Conservation (phyloP, 2,797 vertebrate genomes). For the Zalophus californianus region DNA sequence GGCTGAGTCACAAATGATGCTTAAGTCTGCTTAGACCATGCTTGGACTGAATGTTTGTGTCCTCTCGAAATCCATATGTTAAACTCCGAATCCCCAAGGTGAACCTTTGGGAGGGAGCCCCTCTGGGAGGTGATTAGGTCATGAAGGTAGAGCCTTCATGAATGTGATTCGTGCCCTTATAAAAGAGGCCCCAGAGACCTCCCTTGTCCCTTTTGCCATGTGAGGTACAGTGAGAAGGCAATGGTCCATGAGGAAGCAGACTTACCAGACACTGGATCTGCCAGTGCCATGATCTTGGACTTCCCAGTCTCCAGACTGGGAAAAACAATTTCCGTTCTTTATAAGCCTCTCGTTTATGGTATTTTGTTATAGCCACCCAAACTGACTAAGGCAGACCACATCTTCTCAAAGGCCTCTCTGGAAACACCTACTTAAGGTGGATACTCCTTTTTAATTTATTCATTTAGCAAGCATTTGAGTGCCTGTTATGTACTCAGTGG, state of each 20-base stretch:
- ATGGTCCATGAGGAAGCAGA: background rate
- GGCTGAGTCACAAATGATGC: background rate
- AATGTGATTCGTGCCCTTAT: background rate
- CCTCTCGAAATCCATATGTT: background rate
- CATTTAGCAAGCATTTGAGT: background rate
- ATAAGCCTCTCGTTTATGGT: background rate
- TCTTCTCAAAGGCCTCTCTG: background rate
- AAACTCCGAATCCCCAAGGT: background rate
- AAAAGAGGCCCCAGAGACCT: background rate
- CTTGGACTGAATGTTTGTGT: background rate
- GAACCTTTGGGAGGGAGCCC: background rate
- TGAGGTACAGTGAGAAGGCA: background rate
- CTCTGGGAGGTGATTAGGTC: background rate
- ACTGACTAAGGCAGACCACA: background rate
- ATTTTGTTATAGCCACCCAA: constrained; percentile 14
- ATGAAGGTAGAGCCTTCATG: background rate
- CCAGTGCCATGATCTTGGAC: background rate
- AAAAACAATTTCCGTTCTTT: background rate
- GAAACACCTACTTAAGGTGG: background rate
- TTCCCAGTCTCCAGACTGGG: background rate
- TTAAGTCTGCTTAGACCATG: background rate
- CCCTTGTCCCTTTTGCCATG: background rate
- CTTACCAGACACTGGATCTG: background rate
- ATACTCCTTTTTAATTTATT: background rate
- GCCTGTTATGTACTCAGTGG: background rate